Base-by-base conservation (phyloP, 2,888 invertebrate genomes). In the Bibio marci region DNA sequence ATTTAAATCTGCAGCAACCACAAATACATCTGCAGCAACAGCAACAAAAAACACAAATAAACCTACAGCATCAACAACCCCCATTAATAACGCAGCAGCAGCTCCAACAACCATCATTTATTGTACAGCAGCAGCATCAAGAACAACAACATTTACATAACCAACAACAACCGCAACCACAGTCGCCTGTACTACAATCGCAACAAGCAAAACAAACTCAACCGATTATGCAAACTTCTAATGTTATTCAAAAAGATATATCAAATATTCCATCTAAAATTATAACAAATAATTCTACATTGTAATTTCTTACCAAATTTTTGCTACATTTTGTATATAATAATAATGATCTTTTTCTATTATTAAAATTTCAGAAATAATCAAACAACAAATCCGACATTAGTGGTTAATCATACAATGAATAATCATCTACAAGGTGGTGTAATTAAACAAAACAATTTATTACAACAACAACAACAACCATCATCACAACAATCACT, bases 1-100 rank as follows among this genome's bases (percentile, higher is more conserved):
- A 53, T 35, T 50, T 52, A 49, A 54, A 54, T 48, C 51, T 56
- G 28, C 47, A 53, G 28, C 50, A 50, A 40, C 44, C 52, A 30
- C 52, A 55, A 40, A 46, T 47, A 28, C 50, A 53, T 32, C 51
- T 49, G 7, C 36, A 31, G 17, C 28, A 28, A 13, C 30, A 36
- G 5, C 40, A 39, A 22, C 41, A 38, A 22, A 15, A 8, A 4
- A 22, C 13, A 12, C 27, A 26, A 25, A 35, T 36, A 19, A 35
- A 30, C 13, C 35, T 34, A 14, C 39, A 30, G 17, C 8, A 43
- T 39, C 45, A 42, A 37, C 48, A 43, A 35, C 45, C 46, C 39
- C n/a, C 26, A 28, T n/a, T n/a, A 17, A 19, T 22, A n/a, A 12
- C 13, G 30, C 5, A n/a, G 10, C 10, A 5, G 8, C 10, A 30